Evolutionary conservation across 2,797 vertebrate genomes (phyloP).

Genomic region (Okamejei kenojei): DNA sequence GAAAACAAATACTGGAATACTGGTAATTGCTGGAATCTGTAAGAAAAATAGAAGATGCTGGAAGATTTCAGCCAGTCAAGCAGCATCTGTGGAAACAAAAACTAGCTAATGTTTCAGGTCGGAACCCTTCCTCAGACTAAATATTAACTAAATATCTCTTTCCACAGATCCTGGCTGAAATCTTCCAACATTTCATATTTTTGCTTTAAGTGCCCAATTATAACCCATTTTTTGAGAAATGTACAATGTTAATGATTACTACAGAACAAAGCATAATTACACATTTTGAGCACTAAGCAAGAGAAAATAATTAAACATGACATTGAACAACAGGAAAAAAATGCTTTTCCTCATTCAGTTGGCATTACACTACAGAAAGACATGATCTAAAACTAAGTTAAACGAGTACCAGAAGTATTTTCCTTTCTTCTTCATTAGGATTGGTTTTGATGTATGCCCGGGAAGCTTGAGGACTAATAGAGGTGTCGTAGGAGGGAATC

Average conservation of each 20-base stretch:
- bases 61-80: too few species aligned
- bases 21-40: too few species aligned
- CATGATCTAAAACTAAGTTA: not conserved
- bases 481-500: conserved; percentile 84
- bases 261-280: not conserved
- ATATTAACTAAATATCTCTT: too few species aligned
- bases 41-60: too few species aligned
- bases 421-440: conserved; percentile 87
- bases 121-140: too few species aligned
- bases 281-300: not conserved
- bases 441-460: conserved; percentile 75
- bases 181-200: too few species aligned
- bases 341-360: not conserved
- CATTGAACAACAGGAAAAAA: not conserved
- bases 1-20: too few species aligned
- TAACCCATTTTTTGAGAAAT: not conserved
- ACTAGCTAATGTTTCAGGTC: too few species aligned
- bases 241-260: not conserved
- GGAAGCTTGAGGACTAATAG: conserved; percentile 83
- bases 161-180: too few species aligned
- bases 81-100: too few species aligned
- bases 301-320: not conserved
- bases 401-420: conserved; percentile 80
- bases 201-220: not conserved
- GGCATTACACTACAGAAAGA: not conserved